Evolutionary conservation across 2,797 vertebrate species (phyloP), one percentile per base, ranked within the genome.

Genomic region (Darevskia mixta): DNA sequence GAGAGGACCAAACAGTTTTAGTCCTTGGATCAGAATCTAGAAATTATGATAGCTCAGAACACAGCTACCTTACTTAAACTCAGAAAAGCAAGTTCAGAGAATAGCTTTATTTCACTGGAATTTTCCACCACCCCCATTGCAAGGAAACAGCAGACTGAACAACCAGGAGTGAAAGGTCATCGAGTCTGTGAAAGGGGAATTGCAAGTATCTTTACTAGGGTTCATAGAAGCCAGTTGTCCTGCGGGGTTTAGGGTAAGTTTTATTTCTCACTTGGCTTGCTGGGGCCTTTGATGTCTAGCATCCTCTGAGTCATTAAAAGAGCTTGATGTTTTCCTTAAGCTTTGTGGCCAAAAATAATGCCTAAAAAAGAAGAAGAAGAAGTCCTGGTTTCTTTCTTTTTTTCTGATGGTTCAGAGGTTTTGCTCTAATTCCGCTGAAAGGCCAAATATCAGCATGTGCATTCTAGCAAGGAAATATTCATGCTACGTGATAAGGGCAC

Each of bases 341-440:
- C 55, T 61, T 49, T 72, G 32, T 84, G 55, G 86, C 80, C 85
- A 80, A 90, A 73, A 92, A 20, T 20, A n/a, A 2, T 1, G 49
- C 77, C 75, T 9, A 17, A 25, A 5, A 58, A 75, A 49, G 45
- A 11, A 73, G 4, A 6, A 55, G 76, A 25, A 77, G 15, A 73
- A 9, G 2, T 27, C 80, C 78, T 71, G n/a, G 25, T 77, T 64
- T 55, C 13, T 55, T 55, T 15, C 3, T 55, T 55, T 55, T 55
- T 55, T 55, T n/a, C 29, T 35, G 64, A 73, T 18, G 32, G 6
- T 1, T 43, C 3, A 55, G 75, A 86, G 35, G 38, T 64, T 88
- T 38, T 11, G 81, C 35, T 45, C 79, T 18, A 17, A 69, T 29
- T 41, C 17, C 0, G 0, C 25, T 32, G 38, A 0, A 0, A 41